Evolutionary conservation across 2,797 vertebrate species (phyloP), one percentile per base, ranked within the genome.

Genomic region (Sphaeramia orbicularis): DNA sequence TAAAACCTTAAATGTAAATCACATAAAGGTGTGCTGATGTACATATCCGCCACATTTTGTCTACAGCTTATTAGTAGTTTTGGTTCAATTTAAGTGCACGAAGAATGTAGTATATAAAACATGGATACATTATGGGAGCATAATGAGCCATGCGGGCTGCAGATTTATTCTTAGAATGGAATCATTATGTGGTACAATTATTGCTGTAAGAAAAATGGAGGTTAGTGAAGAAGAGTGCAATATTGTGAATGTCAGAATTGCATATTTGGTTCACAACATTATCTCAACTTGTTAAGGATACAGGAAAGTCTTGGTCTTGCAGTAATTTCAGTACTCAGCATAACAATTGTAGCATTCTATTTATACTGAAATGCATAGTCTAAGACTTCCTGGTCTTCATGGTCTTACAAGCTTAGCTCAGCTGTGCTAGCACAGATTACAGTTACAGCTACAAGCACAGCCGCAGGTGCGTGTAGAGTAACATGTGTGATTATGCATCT

Each of bases 401-500:
- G 68, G 56, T 64, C 66, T 70, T 24, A 27, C 6, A 42, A 44
- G 37, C 71, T 37, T 57, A 48, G 70, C 72, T 80, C 71, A 69
- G 76, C 78, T 36, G 6, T 66, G 48, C 43, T 49, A 36, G 59
- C 61, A 27, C 4, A 24, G 1, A 74, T 71, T 62, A 61, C 78
- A 71, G 67, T 78, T 51, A 72, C 62, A 75, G 86, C 90, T 90
- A 75, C 65, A 1, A 91, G 91, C 90, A 21, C 81, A 86, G 88
- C 90, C 81, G 88, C 89, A 89, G 91, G 90, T 92, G 86, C 73
- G 62, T 72, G 83, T 80, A 65, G 77, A 74, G 70, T 65, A 84
- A 85, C 81, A 69, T 54, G 80, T 87, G 85, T 85, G 85, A 89
- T 89, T 88, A 89, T 88, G 83, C 84, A 41, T 87, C 86, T 91